These are phyloP conservation scores for Artemia franciscana DNA, from an alignment of 1,140 invertebrate genomes.

Conservation along the genomic window DNA sequence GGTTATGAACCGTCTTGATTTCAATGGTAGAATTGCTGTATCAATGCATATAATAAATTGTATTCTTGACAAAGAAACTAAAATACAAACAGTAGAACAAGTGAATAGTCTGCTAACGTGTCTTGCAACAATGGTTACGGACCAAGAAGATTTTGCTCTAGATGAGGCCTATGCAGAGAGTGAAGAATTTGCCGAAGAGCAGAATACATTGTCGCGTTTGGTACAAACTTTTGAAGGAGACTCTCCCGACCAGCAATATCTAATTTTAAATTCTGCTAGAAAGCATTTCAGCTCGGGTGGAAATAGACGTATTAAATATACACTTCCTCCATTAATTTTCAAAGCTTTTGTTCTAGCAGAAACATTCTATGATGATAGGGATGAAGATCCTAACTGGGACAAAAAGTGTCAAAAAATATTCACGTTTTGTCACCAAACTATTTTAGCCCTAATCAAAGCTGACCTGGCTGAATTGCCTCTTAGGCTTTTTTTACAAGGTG, in stretches of 20 bases:
- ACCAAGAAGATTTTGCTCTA: constrained; percentile 50
- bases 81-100: constrained; percentile 64
- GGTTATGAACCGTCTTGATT: constrained; percentile 69
- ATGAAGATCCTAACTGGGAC: constrained; percentile 88
- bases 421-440: constrained; percentile 88
- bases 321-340: constrained; percentile 87
- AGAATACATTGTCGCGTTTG: constrained; percentile 55
- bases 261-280: constrained; percentile 61
- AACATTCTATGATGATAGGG: constrained; percentile 46
- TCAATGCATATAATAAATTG: constrained; percentile 68
- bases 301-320: constrained; percentile 61
- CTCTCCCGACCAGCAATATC: constrained; percentile 72
- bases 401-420: constrained; percentile 97
- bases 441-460: constrained; percentile 73
- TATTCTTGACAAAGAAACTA: constrained; percentile 65
- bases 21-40: constrained; percentile 59
- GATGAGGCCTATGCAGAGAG: constrained; percentile 36
- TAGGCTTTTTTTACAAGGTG: constrained; percentile 80
- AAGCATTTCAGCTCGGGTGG: constrained; percentile 76
- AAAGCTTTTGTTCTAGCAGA: constrained; percentile 75
- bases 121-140: constrained; percentile 59
- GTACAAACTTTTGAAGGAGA: constrained; percentile 57
- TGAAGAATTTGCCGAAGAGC: constrained; percentile 94
- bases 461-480: constrained; percentile 78
- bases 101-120: constrained; percentile 26